Evolutionary conservation across 2,113 vertebrate genomes (phyloP), one percentile per base, ranked within the genome.

Genomic region (Phoenicopterus ruber): DNA sequence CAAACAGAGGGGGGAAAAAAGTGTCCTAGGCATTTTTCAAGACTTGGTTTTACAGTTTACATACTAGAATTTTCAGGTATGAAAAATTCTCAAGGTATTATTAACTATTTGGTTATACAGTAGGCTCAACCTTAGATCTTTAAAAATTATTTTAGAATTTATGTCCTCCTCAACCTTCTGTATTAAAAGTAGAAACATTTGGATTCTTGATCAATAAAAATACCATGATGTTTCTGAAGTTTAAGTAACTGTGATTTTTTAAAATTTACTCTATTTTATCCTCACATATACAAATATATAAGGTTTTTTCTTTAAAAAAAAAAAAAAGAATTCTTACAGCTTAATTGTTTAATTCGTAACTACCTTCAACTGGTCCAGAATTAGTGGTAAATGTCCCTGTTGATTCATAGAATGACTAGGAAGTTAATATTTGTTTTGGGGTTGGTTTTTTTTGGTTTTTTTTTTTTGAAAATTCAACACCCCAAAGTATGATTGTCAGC

Each of bases 381-480:
- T 95, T 95, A 77, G 57, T 95, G 76, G 55, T 97, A 88, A 90
- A 97, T 97, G 80, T 96, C 94, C 91, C 67, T 97, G 85, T 94
- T 97, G 92, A 95, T 92, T 97, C 40, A 78, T 70, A 82, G 50
- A 95, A 82, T 96, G 91, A 93, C 67, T 96, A 96, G 92, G 50
- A 90, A 95, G 86, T 93, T 97, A 97, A 85, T 95, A 93, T 91
- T 97, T 92, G 77, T 97, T n/a, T n/a, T n/a, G n/a, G n/a, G n/a
- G n/a, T n/a, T n/a, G n/a, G n/a, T n/a, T n/a, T n/a, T n/a, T n/a
- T n/a, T n/a, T 97, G 93, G 81, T 95, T 95, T 95, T 96, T 22
- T 49, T 96, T 86, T 96, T 72, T 25, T 13, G 25, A 96, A 92
- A 96, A 93, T 91, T 82, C 92, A 86, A 93, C 65, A 97, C 73